Conservation (phyloP, 1,140 invertebrate genomes). For the Colletes gigas region DNA sequence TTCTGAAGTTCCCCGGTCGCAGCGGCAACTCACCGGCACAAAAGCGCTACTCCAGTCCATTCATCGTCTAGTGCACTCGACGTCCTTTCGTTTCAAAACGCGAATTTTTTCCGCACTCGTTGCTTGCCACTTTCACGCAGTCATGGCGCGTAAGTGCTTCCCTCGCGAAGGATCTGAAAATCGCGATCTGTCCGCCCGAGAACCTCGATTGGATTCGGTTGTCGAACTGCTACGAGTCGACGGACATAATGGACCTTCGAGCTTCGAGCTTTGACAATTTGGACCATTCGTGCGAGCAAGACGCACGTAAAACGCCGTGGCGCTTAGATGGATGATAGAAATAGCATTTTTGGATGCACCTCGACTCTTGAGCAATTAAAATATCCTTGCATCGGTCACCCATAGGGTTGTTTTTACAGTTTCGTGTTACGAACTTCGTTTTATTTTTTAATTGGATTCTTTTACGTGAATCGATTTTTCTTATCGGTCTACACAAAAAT, state of each 20-base stretch:
- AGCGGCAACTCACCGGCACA: conserved; percentile 35
- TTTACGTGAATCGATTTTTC: too few relatives aligned
- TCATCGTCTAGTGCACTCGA: conserved; percentile 43
- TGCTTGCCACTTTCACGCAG: conserved; percentile 46
- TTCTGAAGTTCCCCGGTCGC: conserved; percentile 32
- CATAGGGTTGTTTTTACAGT: too few relatives aligned
- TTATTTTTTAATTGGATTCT: too few relatives aligned
- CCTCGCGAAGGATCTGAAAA: background rate
- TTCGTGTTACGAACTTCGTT: too few relatives aligned
- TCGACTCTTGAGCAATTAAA: too few relatives aligned
- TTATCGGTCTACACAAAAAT: too few relatives aligned
- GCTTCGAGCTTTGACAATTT: too few relatives aligned
- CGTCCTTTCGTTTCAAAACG: conserved; percentile 54
- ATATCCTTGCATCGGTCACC: too few relatives aligned
- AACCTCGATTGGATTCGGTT: conserved; percentile 3
- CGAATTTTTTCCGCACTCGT: conserved; percentile 33
- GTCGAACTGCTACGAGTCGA: background rate
- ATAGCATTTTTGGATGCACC: too few relatives aligned
- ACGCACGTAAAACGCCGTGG: too few relatives aligned
- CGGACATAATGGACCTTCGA: background rate
- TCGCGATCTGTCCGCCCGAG: background rate
- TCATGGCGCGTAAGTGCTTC: conserved; percentile 48
- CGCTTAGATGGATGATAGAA: too few relatives aligned
- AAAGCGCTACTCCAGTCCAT: conserved; percentile 43
- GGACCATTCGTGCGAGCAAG: too few relatives aligned